These are phyloP conservation scores for Hemitrygon akajei DNA, from an alignment of 2,797 vertebrate species.

Conservation along the genomic window DNA sequence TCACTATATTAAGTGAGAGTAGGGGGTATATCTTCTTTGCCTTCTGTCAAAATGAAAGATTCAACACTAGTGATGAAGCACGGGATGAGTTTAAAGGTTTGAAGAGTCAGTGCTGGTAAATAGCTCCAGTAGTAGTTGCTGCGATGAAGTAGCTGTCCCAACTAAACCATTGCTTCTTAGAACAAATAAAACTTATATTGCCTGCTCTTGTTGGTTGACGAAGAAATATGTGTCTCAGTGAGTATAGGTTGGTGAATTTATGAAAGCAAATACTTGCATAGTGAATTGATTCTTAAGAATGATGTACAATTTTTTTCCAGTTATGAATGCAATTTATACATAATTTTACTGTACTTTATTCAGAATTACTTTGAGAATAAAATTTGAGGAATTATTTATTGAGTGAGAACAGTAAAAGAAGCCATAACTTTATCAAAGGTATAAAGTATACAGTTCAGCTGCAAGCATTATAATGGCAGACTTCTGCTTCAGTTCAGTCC, in stretches of 20 bases:
- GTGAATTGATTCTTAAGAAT: neutral
- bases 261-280: too few relatives aligned
- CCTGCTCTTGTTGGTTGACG: slow-evolving; percentile 12
- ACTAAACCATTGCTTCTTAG: neutral
- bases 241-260: too few relatives aligned
- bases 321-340: neutral
- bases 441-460: slow-evolving; percentile 16
- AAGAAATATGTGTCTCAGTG: neutral
- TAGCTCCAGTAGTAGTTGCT: neutral
- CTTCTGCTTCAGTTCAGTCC: slow-evolving; percentile 22
- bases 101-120: slow-evolving; percentile 18
- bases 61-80: neutral
- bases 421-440: slow-evolving; percentile 33
- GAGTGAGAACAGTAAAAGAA: slow-evolving; percentile 24
- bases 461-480: neutral
- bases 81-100: neutral
- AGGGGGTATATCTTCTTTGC: too few relatives aligned
- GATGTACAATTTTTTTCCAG: neutral
- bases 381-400: slow-evolving; percentile 11
- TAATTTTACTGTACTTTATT: neutral
- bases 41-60: neutral
- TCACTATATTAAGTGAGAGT: neutral
- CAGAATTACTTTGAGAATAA: slow-evolving; percentile 10
- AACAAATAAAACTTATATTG: neutral
- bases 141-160: neutral